Evolutionary conservation across 2,113 vertebrate genomes (phyloP).

Genomic region (Sciurus niger): DNA sequence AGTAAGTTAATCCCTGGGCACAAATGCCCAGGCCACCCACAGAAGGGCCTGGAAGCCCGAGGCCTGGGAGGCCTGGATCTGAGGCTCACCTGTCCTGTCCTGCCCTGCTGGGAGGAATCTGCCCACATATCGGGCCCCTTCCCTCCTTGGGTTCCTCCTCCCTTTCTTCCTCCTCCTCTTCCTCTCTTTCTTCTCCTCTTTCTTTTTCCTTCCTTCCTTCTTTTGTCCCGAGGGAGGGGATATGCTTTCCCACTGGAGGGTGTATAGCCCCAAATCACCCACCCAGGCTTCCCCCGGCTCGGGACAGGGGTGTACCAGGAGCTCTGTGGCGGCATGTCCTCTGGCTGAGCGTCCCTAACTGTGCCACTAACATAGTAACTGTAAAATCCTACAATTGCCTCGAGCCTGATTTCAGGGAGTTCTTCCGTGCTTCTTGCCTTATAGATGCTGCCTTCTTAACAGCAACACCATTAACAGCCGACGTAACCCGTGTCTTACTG

Average conservation of each 20-base stretch:
- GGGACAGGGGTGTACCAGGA: accelerated
- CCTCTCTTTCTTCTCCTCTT: accelerated
- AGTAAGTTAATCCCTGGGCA: not conserved
- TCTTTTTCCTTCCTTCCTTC: accelerated
- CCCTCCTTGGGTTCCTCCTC: too few relatives aligned
- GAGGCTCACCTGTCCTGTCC: accelerated
- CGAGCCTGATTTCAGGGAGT: not conserved
- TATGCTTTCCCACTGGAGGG: not conserved
- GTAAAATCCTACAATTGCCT: not conserved
- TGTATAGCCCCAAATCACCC: accelerated
- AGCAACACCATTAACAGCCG: not conserved
- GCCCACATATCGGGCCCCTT: not conserved
- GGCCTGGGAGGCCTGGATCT: accelerated
- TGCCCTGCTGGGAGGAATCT: not conserved
- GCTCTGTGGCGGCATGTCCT: not conserved
- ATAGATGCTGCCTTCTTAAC: not conserved
- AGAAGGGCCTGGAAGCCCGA: too few relatives aligned
- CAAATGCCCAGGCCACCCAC: too few relatives aligned
- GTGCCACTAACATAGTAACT: not conserved
- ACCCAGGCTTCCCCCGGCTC: accelerated
- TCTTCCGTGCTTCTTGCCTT: not conserved
- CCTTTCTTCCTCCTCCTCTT: too few relatives aligned
- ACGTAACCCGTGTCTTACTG: not conserved
- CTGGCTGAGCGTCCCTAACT: not conserved
- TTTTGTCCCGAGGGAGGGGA: not conserved